These are phyloP conservation scores for Lucifuga dentata DNA, from an alignment of 2,113 vertebrate species.

Conservation along the genomic window DNA sequence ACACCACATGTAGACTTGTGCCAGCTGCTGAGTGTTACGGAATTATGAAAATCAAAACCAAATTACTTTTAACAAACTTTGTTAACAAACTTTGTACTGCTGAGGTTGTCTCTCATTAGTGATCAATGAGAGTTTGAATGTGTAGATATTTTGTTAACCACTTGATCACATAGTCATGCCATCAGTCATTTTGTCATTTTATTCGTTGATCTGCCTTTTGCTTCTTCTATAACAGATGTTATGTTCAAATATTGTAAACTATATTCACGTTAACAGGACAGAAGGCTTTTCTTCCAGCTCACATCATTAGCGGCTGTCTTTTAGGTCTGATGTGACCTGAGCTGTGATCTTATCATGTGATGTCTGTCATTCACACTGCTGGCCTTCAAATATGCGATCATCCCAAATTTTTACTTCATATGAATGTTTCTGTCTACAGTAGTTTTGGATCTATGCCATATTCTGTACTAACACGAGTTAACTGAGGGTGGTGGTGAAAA, in stretches of 20 bases:
- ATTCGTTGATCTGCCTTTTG: neutral
- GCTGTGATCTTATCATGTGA: slow-evolving; percentile 32
- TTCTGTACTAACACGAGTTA: neutral
- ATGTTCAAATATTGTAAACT: slow-evolving; percentile 16
- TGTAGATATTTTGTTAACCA: slow-evolving; percentile 14
- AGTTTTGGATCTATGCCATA: neutral
- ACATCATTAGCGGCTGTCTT: slow-evolving; percentile 17
- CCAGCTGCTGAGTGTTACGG: slow-evolving; percentile 60
- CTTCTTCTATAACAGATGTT: neutral
- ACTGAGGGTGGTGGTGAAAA: neutral
- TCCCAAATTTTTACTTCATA: neutral
- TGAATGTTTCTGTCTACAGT: too few relatives aligned
- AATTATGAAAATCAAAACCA: slow-evolving; percentile 54
- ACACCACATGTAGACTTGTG: slow-evolving; percentile 40
- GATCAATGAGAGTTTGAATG: neutral
- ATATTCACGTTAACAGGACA: slow-evolving; percentile 11
- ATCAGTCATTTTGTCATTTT: neutral
- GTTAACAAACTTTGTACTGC: slow-evolving; percentile 40
- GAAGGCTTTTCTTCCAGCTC: neutral
- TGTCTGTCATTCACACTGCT: slow-evolving; percentile 33
- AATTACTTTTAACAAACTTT: slow-evolving; percentile 36
- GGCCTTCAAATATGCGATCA: neutral
- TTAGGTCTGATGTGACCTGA: slow-evolving; percentile 33
- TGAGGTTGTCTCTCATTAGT: slow-evolving; percentile 22
- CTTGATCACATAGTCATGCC: neutral